Evolutionary conservation across 2,113 vertebrate species (phyloP), one percentile per base, ranked within the genome.

Genomic region (Hippoglossus stenolepis): DNA sequence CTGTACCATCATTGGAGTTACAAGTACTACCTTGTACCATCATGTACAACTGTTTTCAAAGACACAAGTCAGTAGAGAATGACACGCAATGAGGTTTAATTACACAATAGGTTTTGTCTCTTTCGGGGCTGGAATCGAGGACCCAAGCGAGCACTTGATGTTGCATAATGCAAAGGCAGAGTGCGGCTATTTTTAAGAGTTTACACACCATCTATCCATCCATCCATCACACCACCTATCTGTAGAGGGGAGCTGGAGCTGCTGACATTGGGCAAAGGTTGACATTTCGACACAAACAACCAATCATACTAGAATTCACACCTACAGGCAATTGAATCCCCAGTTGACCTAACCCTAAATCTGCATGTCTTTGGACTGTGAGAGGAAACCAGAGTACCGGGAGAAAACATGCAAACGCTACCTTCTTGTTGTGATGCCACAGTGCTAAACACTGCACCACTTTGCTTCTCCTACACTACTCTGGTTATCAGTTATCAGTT

Each of bases 1-100:
- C 17, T 35, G 45, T 49, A 21, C 40, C 67, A 73, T 67, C 24
- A 47, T 5, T 76, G 47, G 45, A 47, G 62, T 65, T 70, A 63
- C 14, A 59, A 67, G 40, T 18, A 18, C 8, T 35, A 12, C 13
- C 38, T 40, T 60, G 49, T 17, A 17, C 65, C 23, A 40, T 54
- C 10, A 56, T 61, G 60, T 17, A 6, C 28, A 23, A 13, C 8
- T 20, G 8, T 23, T 70, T 47, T 73, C 2, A 65, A 28, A 61
- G 35, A 65, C 21, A 1, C 10, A 61, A 2, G 61, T 51, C 15
- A 51, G 47, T 51, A 51, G 4, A 51, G 47, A 6, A 13, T 26
- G 15, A 3, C 5, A 35, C 11, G 9, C 24, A 45, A 45, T 51
- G 8, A 51, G 51, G 21, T 58, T 28, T 15, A 70, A 3, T 51